Evolutionary conservation across 2,888 invertebrate species (phyloP).

Genomic region (Carterocephalus palaemon): DNA sequence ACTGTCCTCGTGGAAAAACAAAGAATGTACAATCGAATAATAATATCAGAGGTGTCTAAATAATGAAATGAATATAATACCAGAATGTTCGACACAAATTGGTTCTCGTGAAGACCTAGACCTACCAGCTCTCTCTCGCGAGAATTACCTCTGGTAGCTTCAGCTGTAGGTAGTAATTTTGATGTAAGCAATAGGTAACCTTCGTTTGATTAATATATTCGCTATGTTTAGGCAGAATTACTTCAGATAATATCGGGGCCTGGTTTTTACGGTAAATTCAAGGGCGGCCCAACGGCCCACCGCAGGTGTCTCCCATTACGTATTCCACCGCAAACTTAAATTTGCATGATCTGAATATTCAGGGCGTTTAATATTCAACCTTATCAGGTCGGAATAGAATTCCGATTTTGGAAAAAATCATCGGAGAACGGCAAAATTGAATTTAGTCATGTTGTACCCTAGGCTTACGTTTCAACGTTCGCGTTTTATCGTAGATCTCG

Average conservation of each 20-base stretch:
- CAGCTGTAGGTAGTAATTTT: too few species aligned
- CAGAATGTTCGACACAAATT: too few species aligned
- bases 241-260: constrained; percentile 18
- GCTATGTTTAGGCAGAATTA: constrained; percentile 14
- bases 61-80: too few species aligned
- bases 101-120: too few species aligned
- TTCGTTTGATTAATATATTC: constrained; percentile 13
- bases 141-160: too few species aligned
- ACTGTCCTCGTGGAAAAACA: too few species aligned
- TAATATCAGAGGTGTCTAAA: too few species aligned
- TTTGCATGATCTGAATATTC: constrained; percentile 26
- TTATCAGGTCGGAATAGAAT: constrained; percentile 21
- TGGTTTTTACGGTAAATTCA: constrained; percentile 20
- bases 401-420: constrained; percentile 18
- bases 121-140: too few species aligned
- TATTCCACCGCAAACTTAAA: constrained; percentile 27
- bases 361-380: constrained; percentile 24
- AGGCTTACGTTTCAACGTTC: constrained; percentile 16
- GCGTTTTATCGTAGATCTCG: constrained; percentile 22
- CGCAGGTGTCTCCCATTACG: constrained; percentile 32
- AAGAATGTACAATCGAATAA: too few species aligned
- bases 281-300: constrained; percentile 27
- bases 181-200: constrained; percentile 16
- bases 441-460: constrained; percentile 10
- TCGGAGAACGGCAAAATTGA: constrained; percentile 7